A percentile compares a stretch with the other conserved stretches of the same genome.
phyloP scores from a whole-genome alignment of 1,140 invertebrate genomes.

The Apocrypta bakeri region DNA sequence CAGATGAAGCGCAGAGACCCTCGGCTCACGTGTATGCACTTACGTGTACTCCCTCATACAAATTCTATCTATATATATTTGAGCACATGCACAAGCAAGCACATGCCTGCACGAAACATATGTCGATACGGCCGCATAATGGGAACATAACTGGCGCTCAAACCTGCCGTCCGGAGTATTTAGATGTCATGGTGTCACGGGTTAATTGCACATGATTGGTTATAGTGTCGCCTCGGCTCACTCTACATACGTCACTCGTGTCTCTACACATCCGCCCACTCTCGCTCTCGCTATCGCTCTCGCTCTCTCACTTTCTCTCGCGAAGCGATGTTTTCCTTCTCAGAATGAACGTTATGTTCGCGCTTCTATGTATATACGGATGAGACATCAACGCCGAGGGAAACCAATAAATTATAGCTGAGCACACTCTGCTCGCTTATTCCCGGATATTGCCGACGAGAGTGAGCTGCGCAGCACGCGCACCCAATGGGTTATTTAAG shows the following conservation, averaged over 20 bases:
- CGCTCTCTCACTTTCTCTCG: too few relatives aligned
- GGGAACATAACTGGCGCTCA: conserved; percentile 69
- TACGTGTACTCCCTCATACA: too few relatives aligned
- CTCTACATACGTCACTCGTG: not conserved
- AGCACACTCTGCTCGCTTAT: not conserved
- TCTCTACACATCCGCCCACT: too few relatives aligned
- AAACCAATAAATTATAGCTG: conserved; percentile 28
- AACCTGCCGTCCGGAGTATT: conserved; percentile 60
- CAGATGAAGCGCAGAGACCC: not conserved
- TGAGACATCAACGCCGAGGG: not conserved
- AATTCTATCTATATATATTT: conserved; percentile 33
- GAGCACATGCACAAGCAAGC: conserved; percentile 40
- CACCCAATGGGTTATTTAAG: conserved; percentile 39
- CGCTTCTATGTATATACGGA: too few relatives aligned
- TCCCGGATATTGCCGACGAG: conserved; percentile 25
- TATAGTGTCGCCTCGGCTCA: conserved; percentile 61
- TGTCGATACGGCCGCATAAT: conserved; percentile 72
- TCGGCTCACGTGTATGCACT: not conserved
- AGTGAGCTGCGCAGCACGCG: not conserved
- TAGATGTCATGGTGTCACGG: conserved; percentile 70
- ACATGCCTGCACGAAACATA: conserved; percentile 64
- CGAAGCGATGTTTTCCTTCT: conserved; percentile 31
- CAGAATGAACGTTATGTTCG: not conserved
- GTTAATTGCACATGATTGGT: conserved; percentile 72
- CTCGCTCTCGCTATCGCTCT: too few relatives aligned